Evolutionary conservation across 2,888 invertebrate genomes (phyloP), one percentile per base, ranked within the genome.

Genomic region (Brachypalpus laphriformis): DNA sequence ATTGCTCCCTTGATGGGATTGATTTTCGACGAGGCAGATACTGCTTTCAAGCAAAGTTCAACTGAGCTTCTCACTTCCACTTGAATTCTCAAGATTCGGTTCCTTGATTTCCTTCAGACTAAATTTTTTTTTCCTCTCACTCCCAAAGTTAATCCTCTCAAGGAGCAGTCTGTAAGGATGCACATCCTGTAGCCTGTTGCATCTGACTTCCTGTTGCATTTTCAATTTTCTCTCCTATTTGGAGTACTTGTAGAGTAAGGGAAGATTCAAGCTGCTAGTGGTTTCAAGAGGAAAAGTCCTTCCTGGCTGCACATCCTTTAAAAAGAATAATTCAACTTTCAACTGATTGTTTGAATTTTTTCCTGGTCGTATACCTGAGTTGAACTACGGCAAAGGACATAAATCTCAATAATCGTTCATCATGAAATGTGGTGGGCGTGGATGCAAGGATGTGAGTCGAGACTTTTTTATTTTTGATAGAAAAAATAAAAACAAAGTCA

Each of bases 351-450:
- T 74, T 68, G 63, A 37, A 14, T 70, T 40, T 47, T 47, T 61
- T 45, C 16, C 18, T 8, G 4, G 18, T 72, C 56, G 40, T 47
- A 59, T 77, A 74, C 54, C 63, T 57, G 49, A 59, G 65, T 61
- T 72, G 16, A 57, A 72, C 71, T 45, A 34, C 49, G 65, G 49
- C 66, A 75, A 75, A 82, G 86, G 88, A 90, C 89, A 90, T 90
- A 90, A 91, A 90, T 91, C 90, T 90, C 89, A 91, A 91, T 91
- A 90, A 90, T 90, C 90, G 89, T 90, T 89, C 88, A 90, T 90
- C 90, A 90, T 89, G 88, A 88, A 78, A 81, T 82, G 81, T 77
- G 85, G 56, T 68, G 59, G 49, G 54, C 51, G 65, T 85, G 63
- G 11, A 63, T 16, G 54, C 11, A 66, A n/a, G 37, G 9, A n/a